A percentile compares a stretch with the other conserved stretches of the same genome.
Conservation (phyloP, 2,113 vertebrate genomes). For the Poeciliopsis turrubarensis region DNA sequence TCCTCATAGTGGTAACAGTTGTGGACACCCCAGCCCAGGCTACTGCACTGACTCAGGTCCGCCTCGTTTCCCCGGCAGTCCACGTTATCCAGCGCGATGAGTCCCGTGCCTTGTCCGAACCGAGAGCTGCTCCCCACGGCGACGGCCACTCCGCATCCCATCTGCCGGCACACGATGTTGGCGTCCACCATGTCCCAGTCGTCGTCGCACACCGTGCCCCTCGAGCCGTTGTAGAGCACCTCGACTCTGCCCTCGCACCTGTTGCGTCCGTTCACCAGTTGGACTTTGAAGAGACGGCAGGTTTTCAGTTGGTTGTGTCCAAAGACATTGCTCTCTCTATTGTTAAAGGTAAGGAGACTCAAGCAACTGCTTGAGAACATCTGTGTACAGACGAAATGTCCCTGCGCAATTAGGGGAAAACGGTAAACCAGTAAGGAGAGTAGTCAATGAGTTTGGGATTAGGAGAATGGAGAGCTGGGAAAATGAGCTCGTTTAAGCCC, state of each 20-base stretch:
- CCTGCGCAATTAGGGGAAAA: too few species aligned
- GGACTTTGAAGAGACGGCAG: conserved; percentile 74
- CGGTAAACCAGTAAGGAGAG: conserved; percentile 10
- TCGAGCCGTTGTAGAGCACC: conserved; percentile 84
- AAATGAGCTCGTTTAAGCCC: conserved; percentile 63
- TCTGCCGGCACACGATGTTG: conserved; percentile 91
- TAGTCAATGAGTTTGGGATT: conserved; percentile 51
- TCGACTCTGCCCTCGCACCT: conserved; percentile 92
- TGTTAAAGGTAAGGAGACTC: not conserved
- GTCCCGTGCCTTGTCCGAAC: conserved; percentile 88
- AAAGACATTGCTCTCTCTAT: not conserved
- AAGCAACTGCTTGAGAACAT: not conserved
- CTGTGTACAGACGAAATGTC: too few species aligned
- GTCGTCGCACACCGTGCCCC: conserved; percentile 96
- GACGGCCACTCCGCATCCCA: conserved; percentile 86
- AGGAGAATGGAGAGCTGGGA: conserved; percentile 64
- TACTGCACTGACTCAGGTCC: conserved; percentile 87
- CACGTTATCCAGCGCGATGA: conserved; percentile 93
- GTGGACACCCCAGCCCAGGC: conserved; percentile 92
- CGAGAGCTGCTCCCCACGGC: conserved; percentile 81
- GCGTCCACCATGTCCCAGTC: conserved; percentile 97
- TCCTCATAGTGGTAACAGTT: conserved; percentile 99
- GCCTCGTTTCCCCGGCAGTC: conserved; percentile 89
- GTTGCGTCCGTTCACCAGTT: conserved; percentile 86
- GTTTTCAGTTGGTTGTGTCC: not conserved